Conservation (phyloP, 2,113 vertebrate species). For the Orycteropus afer region DNA sequence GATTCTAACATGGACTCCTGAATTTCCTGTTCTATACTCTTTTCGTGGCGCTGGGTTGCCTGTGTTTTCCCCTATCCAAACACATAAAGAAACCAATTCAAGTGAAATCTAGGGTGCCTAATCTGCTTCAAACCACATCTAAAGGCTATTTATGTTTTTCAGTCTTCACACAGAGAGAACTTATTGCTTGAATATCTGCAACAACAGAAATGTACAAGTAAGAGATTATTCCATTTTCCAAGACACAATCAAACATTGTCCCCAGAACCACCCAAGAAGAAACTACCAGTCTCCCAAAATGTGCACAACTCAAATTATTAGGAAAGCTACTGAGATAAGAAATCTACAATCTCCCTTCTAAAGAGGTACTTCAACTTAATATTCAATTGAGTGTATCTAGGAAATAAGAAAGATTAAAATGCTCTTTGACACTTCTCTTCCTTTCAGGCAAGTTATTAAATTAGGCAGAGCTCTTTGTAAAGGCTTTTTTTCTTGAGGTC, state of each 20-base stretch:
- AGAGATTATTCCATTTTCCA: constrained; percentile 30
- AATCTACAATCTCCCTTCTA: constrained; percentile 35
- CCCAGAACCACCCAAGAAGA: background rate
- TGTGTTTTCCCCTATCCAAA: background rate
- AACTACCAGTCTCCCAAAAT: background rate
- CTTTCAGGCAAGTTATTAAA: constrained; percentile 27
- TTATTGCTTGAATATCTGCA: background rate
- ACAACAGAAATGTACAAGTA: background rate
- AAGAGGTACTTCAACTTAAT: constrained; percentile 23
- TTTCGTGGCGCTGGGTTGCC: background rate
- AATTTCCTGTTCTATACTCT: background rate
- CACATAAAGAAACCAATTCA: background rate
- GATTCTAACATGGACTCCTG: background rate
- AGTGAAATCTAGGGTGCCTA: background rate
- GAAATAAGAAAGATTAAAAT: constrained; percentile 41
- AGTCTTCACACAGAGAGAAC: background rate
- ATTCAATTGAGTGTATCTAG: background rate
- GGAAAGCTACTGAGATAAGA: constrained; percentile 15
- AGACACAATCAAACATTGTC: background rate
- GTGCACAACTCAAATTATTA: background rate
- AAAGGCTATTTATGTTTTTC: constrained; percentile 30
- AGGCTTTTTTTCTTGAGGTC: background rate
- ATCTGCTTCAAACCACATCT: constrained; percentile 8
- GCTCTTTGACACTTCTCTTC: background rate
- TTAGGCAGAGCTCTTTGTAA: background rate